Conservation (phyloP, 2,113 vertebrate species). For the Silurus meridionalis region DNA sequence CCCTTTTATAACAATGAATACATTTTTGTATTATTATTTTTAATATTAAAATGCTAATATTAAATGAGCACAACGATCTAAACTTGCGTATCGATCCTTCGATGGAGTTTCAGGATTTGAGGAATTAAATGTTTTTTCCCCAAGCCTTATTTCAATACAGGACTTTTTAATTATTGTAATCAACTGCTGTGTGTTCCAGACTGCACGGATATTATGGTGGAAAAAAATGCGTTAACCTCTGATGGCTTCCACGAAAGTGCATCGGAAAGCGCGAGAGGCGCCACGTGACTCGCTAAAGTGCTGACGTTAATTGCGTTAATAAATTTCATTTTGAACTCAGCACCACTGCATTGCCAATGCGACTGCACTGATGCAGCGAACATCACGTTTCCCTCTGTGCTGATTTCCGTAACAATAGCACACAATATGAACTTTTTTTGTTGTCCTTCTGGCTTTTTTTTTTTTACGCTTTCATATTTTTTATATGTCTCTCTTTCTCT, state of each 20-base stretch:
- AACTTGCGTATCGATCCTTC: not conserved
- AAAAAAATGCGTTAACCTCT: slow-evolving; percentile 88
- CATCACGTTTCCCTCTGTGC: slow-evolving; percentile 72
- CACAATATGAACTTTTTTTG: slow-evolving; percentile 39
- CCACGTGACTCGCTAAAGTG: slow-evolving; percentile 60
- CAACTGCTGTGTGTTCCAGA: slow-evolving; percentile 9
- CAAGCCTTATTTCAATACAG: not conserved
- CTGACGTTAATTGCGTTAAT: slow-evolving; percentile 86
- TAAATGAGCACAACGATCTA: not conserved
- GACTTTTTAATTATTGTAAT: slow-evolving; percentile 29
- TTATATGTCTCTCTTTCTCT: slow-evolving; percentile 2
- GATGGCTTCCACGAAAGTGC: slow-evolving; percentile 66
- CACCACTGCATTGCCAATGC: slow-evolving; percentile 62
- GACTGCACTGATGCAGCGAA: slow-evolving; percentile 61
- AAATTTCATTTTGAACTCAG: slow-evolving; percentile 80
- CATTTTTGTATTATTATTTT: too few relatives aligned
- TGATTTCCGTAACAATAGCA: slow-evolving; percentile 55
- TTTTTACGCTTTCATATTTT: not conserved
- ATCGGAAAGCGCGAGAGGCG: slow-evolving; percentile 1
- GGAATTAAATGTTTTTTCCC: not conserved
- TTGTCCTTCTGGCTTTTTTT: not conserved
- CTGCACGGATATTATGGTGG: slow-evolving; percentile 71
- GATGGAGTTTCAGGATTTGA: not conserved
- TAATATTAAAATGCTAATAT: too few relatives aligned
- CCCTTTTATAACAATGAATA: too few relatives aligned